Base-by-base conservation (phyloP, 2,888 invertebrate genomes). In the Sphaerophoria rueppellii region DNA sequence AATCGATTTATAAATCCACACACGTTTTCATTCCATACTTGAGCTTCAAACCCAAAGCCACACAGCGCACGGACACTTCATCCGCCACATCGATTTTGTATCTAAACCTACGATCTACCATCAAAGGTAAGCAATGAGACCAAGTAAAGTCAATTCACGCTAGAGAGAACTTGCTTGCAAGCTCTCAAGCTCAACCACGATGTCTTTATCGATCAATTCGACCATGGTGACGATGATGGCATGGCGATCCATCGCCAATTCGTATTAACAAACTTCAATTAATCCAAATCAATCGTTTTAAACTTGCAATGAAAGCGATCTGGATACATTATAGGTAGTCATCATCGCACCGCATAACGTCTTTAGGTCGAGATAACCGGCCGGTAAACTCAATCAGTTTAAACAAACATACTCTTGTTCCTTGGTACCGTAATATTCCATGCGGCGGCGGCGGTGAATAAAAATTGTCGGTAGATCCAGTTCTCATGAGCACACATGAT, bases 221-320 rank as follows among this genome's bases (percentile, higher is more conserved):
- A 54, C 6, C 40, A 40, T 40, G 11, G 11, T 43, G 43, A 43
- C 12, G 4, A 12, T 43, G 40, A 37, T 40, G 40, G 6, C 11
- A 12, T 43, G 43, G 11, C 6, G 12, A 12, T 43, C 11, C 11
- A 9, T 12, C 43, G 11, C 3, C 43, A 43, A 43, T 43, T 43
- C 40, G 57, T 65, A 70, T 74, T 79, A 79, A 83, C 82, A 83
- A 75, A 63, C 67, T 75, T 67, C 82, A 83, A 83, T 83, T 83
- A 83, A 75, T 67, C 65, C 61, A 65, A 79, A 83, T 83, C 82
- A 83, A 83, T 83, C 82, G 79, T 71, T 79, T 69, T 67, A 9
- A 24, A 55, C 46, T 63, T 52, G 67, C 55, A 74, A 79, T 70
- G 73, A 82, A 78, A 71, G 40, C 58, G 78, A 78, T 67, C 78